A percentile compares a stretch with the other conserved stretches of the same genome.
Conservation (phyloP, 2,113 vertebrate species). For the Sturnus vulgaris region DNA sequence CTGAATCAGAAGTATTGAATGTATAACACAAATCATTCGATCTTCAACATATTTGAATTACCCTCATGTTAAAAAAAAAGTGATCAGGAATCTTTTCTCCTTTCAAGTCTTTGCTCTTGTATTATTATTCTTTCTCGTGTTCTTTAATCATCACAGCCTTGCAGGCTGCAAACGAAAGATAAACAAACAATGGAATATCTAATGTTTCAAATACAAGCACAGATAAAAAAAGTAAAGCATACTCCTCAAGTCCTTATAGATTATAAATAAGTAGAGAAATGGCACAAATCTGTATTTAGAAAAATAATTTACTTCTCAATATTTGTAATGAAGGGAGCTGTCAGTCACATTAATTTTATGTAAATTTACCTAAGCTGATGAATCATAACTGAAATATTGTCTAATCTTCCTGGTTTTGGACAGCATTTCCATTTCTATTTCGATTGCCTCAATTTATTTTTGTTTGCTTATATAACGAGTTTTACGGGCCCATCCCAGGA, state of each 20-base stretch:
- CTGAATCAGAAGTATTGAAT: constrained; percentile 24
- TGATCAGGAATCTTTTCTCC: background rate
- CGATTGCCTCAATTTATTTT: background rate
- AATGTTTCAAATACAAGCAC: background rate
- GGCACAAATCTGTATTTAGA: background rate
- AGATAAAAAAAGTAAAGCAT: background rate
- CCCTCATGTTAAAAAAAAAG: background rate
- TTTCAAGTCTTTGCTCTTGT: background rate
- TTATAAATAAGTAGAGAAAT: constrained; percentile 14
- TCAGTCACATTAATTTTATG: constrained; percentile 46
- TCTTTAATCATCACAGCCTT: background rate
- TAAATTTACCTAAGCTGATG: constrained; percentile 59
- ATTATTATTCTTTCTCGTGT: background rate
- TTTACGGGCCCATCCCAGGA: background rate
- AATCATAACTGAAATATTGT: constrained; percentile 40
- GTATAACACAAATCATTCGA: background rate
- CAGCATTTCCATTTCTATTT: constrained; percentile 21
- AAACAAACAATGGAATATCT: background rate
- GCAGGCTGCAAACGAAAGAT: background rate
- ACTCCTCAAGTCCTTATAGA: background rate
- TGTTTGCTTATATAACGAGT: background rate
- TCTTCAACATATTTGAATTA: constrained; percentile 11
- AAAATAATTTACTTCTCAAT: constrained; percentile 10
- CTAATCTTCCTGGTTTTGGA: background rate
- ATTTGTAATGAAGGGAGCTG: constrained; percentile 19